Base-by-base conservation (phyloP, 2,113 vertebrate genomes). In the Periophthalmus modestus region DNA sequence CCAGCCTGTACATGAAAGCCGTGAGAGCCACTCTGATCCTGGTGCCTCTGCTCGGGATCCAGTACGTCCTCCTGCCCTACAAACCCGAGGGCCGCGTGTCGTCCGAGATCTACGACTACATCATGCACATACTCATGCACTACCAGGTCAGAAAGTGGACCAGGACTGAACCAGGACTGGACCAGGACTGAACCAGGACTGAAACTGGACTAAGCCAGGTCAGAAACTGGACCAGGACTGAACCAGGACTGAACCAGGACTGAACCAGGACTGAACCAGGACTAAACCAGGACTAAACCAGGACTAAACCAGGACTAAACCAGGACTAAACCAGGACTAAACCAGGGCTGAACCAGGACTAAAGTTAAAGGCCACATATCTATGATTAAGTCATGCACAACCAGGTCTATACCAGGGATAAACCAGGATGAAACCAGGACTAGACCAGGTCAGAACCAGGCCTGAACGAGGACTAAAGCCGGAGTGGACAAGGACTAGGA, bases 1-100 rank as follows among this genome's bases (percentile, higher is more conserved):
- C 97, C 16, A 97, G 96, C 72, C 95, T 99, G 15, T 99, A 99
- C 90, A 99, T 99, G 98, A 99, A 99, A 78, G 98, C 98, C 0
- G 98, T 99, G 66, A 92, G 98, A 69, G 98, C 98, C 10, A 99
- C 98, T 0, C 95, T 99, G 54, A 99, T 99, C 66, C 91, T 99
- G 43, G 97, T 99, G 0, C 98, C 98, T 0, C 93, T 99, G 0
- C 94, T 99, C 7, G 98, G 98, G 68, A 99, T 99, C 50, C 96
- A 99, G 81, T 98, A 95, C 15, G 94, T 99, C 54, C 92, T 99
- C 72, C 73, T 98, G 9, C 98, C 98, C 0, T 99, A 98, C 95
- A 94, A 95, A 70, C 97, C 97, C 0, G 93, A 92, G 19, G 97
- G 95, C 16, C 92, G 87, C 0, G 94, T 96, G 0, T 95, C 95